Conservation (phyloP, 92 coral and sea anemone species). For the Heteractis magnifica region DNA sequence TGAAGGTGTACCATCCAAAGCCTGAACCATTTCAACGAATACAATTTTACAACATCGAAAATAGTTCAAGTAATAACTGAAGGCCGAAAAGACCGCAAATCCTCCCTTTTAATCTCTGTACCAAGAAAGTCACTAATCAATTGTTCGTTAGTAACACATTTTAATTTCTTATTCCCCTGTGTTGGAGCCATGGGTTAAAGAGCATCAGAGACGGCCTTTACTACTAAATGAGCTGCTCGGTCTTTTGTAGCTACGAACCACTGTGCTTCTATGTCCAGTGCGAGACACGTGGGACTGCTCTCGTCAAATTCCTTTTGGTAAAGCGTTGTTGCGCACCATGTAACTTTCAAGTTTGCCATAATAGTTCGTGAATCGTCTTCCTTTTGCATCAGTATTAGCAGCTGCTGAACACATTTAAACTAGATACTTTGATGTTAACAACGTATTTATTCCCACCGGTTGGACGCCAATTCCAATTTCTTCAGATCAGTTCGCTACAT, state of each 20-base stretch:
- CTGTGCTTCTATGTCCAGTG: constrained; percentile 41
- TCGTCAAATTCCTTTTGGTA: constrained; percentile 45
- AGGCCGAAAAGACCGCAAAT: no score
- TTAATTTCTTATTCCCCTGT: not conserved
- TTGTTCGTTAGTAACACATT: not conserved
- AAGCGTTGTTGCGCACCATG: constrained; percentile 21
- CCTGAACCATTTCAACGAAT: no score
- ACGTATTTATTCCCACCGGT: constrained; percentile 23
- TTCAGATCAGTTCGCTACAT: not conserved
- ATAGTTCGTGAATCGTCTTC: constrained; percentile 36
- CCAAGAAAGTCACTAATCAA: no score
- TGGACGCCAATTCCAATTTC: not conserved
- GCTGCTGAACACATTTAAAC: constrained; percentile 7
- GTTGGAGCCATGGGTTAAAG: constrained; percentile 10
- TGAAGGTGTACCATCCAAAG: no score
- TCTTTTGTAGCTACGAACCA: constrained; percentile 39
- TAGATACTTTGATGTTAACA: constrained; percentile 2
- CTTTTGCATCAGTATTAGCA: not conserved
- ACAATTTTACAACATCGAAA: no score
- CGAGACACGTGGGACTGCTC: constrained; percentile 37
- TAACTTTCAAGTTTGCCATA: constrained; percentile 31
- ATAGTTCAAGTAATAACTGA: no score
- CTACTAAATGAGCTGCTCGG: constrained; percentile 3
- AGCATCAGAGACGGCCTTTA: constrained; percentile 7
- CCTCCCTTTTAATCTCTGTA: no score